phyloP scores from a whole-genome alignment of 2,888 invertebrate species.

The Euphydryas editha region DNA sequence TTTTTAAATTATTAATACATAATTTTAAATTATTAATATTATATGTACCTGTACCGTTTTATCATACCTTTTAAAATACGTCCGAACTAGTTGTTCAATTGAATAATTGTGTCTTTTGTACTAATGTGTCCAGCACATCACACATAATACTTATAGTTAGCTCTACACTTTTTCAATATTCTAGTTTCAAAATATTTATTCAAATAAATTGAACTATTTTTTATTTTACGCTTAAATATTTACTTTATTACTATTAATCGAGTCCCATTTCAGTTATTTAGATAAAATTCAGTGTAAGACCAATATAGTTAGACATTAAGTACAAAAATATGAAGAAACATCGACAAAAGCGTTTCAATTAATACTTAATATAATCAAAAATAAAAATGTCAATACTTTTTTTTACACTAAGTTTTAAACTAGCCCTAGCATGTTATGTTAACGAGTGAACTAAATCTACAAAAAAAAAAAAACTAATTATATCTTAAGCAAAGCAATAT shows the following conservation, averaged over 20 bases:
- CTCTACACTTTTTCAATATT: not conserved
- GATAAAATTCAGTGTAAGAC: not conserved
- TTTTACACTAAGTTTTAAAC: too few relatives aligned
- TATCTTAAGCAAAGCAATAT: not conserved
- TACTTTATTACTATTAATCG: not conserved
- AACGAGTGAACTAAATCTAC: not conserved
- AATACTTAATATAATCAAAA: too few relatives aligned
- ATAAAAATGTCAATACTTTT: too few relatives aligned
- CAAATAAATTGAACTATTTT: not conserved
- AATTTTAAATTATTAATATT: too few relatives aligned
- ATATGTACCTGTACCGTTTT: too few relatives aligned
- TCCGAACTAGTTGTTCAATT: too few relatives aligned
- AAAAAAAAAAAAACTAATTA: not conserved
- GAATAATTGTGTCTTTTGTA: not conserved
- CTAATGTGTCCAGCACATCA: conserved; percentile 4
- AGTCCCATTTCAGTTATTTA: not conserved
- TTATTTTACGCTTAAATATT: not conserved
- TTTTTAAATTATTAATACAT: too few relatives aligned
- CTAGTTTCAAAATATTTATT: not conserved
- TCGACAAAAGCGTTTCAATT: too few relatives aligned
- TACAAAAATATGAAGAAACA: too few relatives aligned
- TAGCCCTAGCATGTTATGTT: not conserved
- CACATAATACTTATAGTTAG: not conserved
- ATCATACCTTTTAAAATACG: too few relatives aligned
- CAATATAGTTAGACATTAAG: not conserved